These are phyloP conservation scores for Botrylloides violaceus DNA, from an alignment of 23 tunicate genomes.

Conservation along the genomic window DNA sequence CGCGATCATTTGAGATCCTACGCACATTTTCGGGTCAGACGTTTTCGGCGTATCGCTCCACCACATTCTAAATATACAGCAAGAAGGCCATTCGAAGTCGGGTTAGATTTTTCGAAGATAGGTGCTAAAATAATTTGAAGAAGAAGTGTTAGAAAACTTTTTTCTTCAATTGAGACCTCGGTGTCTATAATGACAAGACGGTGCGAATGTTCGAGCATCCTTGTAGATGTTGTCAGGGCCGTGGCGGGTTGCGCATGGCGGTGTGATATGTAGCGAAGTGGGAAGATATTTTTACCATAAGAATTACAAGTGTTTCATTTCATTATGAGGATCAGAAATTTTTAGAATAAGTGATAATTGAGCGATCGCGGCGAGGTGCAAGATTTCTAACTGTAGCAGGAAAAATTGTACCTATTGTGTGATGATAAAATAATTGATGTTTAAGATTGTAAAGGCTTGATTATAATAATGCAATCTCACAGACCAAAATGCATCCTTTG, in stretches of 20 bases:
- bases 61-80: too few relatives aligned
- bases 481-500: too few relatives aligned
- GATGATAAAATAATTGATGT: background rate
- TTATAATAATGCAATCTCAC: too few relatives aligned
- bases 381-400: background rate
- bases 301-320: background rate
- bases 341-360: conserved; percentile 10
- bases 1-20: background rate
- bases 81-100: background rate
- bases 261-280: conserved; percentile 1
- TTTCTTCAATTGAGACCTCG: background rate
- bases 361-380: conserved; percentile 2
- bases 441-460: too few relatives aligned
- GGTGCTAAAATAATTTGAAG: background rate
- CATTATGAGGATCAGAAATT: background rate
- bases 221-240: background rate
- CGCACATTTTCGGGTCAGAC: background rate
- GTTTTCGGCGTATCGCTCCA: background rate
- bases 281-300: background rate
- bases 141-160: background rate
- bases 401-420: background rate
- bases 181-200: conserved; percentile 10
- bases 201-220: conserved; percentile 17
- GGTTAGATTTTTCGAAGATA: background rate
- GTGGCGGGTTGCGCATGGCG: background rate